Percentiles rank a stretch among this genome's conserved stretches.
phyloP scores from a whole-genome alignment of 2,888 invertebrate species.

The Cenopis cana region DNA sequence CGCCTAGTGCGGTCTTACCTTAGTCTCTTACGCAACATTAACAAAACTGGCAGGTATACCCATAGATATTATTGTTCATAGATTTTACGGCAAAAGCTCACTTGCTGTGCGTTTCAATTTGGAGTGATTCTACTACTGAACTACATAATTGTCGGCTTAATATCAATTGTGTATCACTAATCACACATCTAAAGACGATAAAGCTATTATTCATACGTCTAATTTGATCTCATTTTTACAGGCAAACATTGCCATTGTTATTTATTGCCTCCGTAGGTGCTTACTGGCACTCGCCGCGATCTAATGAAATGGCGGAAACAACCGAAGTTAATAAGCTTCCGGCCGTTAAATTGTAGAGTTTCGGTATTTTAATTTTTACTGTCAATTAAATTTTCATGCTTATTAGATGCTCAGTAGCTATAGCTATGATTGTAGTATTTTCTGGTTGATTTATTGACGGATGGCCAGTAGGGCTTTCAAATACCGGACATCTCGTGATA shows the following conservation, averaged over 20 bases:
- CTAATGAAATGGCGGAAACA: slow-evolving; percentile 2
- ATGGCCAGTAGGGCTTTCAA: too few species aligned
- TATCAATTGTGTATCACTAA: too few species aligned
- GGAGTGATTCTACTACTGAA: not conserved
- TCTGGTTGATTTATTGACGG: too few species aligned
- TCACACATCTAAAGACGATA: too few species aligned
- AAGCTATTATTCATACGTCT: too few species aligned
- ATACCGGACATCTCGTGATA: too few species aligned
- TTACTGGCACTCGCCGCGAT: slow-evolving; percentile 2
- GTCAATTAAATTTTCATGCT: not conserved
- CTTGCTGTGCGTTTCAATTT: not conserved
- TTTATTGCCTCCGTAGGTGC: slow-evolving; percentile 3
- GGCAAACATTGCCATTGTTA: not conserved
- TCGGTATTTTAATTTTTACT: not conserved
- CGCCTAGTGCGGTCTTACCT: too few species aligned
- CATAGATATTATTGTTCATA: not conserved
- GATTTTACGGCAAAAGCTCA: not conserved
- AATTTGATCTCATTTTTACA: not conserved
- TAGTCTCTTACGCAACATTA: not conserved
- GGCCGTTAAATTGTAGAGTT: slow-evolving; percentile 9
- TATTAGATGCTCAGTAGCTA: not conserved
- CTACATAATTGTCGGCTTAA: too few species aligned
- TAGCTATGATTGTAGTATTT: not conserved
- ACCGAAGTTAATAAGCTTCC: not conserved
- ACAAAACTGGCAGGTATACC: too few species aligned